Base-by-base conservation (phyloP, 1,140 invertebrate species). In the Charaxes varanes region DNA sequence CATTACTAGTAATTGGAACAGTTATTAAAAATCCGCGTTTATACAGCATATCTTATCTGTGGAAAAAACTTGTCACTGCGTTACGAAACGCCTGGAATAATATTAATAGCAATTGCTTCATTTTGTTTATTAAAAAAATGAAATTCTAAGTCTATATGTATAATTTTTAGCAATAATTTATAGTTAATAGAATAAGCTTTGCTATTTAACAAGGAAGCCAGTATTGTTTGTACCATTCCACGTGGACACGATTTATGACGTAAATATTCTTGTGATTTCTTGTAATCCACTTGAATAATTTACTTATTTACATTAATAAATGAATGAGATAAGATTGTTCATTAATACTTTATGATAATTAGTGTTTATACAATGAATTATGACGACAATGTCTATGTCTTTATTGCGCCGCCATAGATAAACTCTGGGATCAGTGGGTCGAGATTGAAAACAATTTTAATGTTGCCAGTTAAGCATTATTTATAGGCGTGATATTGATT, bases 391-490 rank as follows among this genome's bases (percentile, higher is more conserved):
- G n/a, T n/a, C n/a, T n/a, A n/a, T n/a, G n/a, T 27, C 10, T 27
- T 7, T n/a, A 27, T 27, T 7, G 14, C 4, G 3, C 24, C 5
- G 24, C 1, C 8, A 3, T 0, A 27, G 24, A 27, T 27, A 27
- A 27, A 27, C 24, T 27, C 3, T 5, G 24, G 14, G 24, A 11
- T 27, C 24, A 27, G 11, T 27, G 12, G 24, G 24, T 27, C 24
- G 11, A 27, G 24, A 27, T 24, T 27, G 10, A 27, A 27, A 27
- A 27, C 24, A 27, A 27, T n/a, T 27, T 27, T 27, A 27, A 5
- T 27, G 24, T 12, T 6, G 10, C 4, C 24, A 27, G 12, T 27
- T 13, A 11, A 12, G 24, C 7, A 11, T 27, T 27, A 27, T 27
- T 27, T 11, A 27, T 27, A 7, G 22, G 10, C 7, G 6, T 3